Evolutionary conservation across 2,888 invertebrate species (phyloP), one percentile per base, ranked within the genome.

Genomic region (Nudaria mundana): DNA sequence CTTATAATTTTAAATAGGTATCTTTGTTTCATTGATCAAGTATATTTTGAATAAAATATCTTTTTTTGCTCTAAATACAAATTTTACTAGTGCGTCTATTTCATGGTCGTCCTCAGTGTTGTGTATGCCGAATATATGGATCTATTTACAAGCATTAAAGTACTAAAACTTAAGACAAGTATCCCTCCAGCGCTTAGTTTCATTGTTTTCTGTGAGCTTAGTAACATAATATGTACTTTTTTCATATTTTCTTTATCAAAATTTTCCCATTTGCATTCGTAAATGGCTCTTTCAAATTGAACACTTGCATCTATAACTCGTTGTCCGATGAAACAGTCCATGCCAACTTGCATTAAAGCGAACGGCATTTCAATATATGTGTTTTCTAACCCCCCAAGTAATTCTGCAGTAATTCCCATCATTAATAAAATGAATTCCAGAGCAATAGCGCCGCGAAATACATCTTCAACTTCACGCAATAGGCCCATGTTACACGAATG

Each of bases 351-450:
- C 34, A 66, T 52, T 5, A 66, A 50, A 1, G 76, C 74, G 16
- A 64, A 77, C 2, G 75, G 75, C 24, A 75, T 38, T 26, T 71
- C 56, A 11, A 71, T 25, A 38, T 63, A 76, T 0, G 76, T 76
- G 12, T 76, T 73, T 37, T 76, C 70, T 13, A 77, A 41, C 0
- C 71, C 70, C 0, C 71, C 75, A 1, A 76, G 38, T 5, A 77
- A 48, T 40, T 66, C 67, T 1, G 63, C 52, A 12, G 69, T 61
- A 0, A 78, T 26, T 5, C 62, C 63, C 0, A 63, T 25, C 1
- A 66, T 48, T 1, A 71, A 43, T 1, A 71, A 30, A 1, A 60
- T 26, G 29, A 76, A 75, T 8, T 71, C 76, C 8, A 66, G 45
- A 0, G 67, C 70, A 10, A 71, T 64, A 1, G 68, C 61, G 5